Evolutionary conservation across 2,888 invertebrate genomes (phyloP), one percentile per base, ranked within the genome.

Genomic region (Stenodema calcarata): DNA sequence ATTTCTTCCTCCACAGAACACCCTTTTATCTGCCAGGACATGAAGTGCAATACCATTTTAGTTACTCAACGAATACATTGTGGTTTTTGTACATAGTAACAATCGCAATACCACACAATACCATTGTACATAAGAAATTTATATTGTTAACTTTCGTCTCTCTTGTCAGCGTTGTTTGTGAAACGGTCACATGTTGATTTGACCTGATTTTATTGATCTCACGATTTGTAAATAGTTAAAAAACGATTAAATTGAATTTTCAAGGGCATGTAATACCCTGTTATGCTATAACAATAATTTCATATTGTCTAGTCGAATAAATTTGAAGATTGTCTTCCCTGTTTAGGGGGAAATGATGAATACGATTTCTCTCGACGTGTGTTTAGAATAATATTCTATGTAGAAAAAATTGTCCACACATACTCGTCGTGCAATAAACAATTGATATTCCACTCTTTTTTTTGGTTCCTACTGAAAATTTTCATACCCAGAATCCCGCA

Each of bases 121-220:
- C 12, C 1, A 69, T 16, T 73, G 73, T 73, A 73, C 16, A 73
- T 73, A 73, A 73, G 73, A 73, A 73, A 35, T 73, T 35, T 73
- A 73, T 73, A 73, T 73, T 73, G 73, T 73, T 73, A 35, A 62
- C 18, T 73, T 73, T 35, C 7, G 30, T 73, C 73, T 18, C 28
- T 11, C 73, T 41, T 30, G 73, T 73, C 73, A 73, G 30, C 73
- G 35, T 73, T 73, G 18, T 73, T 62, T 41, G n/a, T 18, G 28
- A 35, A 30, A 14, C 16, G 35, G 16, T 35, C 30, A 9, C 35
- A 35, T 73, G 73, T 73, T 73, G 73, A 73, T 73, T 73, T 73
- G 41, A 35, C 73, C 7, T 41, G 35, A 35, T 73, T 73, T 73
- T 41, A 73, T 73, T 73, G 73, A 73, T 73, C 73, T 73, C 73